Conservation (phyloP, 2,113 vertebrate species). For the Athene noctua region DNA sequence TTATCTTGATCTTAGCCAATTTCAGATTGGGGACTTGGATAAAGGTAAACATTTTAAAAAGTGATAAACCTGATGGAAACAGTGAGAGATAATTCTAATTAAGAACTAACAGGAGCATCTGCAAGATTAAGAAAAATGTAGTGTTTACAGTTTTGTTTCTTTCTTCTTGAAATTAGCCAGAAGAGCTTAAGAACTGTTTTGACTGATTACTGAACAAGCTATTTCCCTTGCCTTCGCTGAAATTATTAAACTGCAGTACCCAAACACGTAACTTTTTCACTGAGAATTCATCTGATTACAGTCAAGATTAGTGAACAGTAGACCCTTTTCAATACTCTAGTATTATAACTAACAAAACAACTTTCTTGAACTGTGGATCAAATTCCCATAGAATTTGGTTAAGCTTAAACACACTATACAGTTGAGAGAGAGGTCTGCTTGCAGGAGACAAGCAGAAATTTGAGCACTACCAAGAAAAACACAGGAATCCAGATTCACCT, state of each 20-base stretch:
- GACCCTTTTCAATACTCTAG: neutral
- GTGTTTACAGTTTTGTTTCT: neutral
- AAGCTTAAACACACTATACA: neutral
- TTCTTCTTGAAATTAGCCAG: neutral
- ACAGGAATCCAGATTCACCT: neutral
- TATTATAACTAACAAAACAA: fast-evolving
- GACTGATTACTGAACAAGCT: neutral
- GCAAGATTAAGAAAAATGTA: neutral
- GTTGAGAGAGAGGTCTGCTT: neutral
- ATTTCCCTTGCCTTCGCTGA: neutral
- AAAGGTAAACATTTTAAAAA: neutral
- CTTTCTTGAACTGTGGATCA: neutral
- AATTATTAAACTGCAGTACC: neutral
- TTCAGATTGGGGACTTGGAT: neutral
- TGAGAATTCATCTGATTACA: neutral
- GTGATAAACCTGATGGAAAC: neutral
- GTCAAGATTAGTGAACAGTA: neutral
- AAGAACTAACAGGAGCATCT: neutral
- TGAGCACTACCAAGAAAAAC: neutral
- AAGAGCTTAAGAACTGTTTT: neutral
- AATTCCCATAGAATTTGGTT: neutral
- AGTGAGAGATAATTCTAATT: neutral
- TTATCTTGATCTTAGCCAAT: neutral
- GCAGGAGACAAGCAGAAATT: neutral
- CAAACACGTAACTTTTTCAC: neutral